Base-by-base conservation (phyloP, 1,140 invertebrate genomes). In the Lysiphlebus fabarum region DNA sequence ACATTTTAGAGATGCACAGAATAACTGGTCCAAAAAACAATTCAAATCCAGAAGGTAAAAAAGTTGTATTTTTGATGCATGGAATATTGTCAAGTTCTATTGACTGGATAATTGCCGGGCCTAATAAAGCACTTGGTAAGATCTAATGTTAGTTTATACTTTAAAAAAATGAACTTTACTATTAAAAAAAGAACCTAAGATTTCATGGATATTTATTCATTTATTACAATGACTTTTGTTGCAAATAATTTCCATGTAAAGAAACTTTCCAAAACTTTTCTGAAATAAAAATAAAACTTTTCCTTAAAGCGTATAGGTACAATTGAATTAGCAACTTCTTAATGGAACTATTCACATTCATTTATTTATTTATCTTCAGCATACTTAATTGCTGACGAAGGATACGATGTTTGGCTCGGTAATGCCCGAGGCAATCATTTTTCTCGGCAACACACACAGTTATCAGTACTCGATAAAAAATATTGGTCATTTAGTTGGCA, bases 401-500 rank as follows among this genome's bases (percentile, higher is more conserved):
- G 89, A 17, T 93, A 85, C 64, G 90, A 93, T 67, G 90, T 93
- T 0, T 91, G 88, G 88, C 67, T 90, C 54, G 86, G 85, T 1
- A 90, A 91, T 68, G 77, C 80, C 6, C 77, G 89, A 56, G 88
- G 88, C 1, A 90, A 85, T 62, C 75, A 72, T 14, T 88, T 89
- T 67, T 85, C 84, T 1, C 77, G 68, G 43, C 72, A 74, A n/a
- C 83, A 85, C 49, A 57, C 51, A 55, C 26, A 36, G 17, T 37
- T 61, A 7, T 59, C 62, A 9, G 26, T 70, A 33, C 77, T 68
- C n/a, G 80, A 84, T 54, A 71, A 78, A 10, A 71, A 83, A 50
- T 93, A 86, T 67, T 93, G 90, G 90, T 75, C 86, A 61, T 93
- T 89, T 65, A 85, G 77, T 34, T 85, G 81, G 73, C 87, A 93